Conservation (phyloP, 1,140 invertebrate species). For the Cherax quadricarinatus region DNA sequence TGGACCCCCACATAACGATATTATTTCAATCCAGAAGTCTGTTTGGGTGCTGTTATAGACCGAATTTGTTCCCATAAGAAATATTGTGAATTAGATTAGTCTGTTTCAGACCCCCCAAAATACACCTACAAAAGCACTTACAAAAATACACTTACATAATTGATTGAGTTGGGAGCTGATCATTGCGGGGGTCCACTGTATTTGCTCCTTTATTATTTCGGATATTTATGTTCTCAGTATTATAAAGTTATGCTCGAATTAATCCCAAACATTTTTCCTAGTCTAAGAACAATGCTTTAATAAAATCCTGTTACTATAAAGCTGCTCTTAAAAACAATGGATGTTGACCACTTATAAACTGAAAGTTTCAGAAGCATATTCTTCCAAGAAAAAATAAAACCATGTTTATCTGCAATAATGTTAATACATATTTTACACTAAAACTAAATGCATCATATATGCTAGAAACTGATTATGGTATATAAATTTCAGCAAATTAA, state of each 20-base stretch:
- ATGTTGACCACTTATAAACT: not conserved
- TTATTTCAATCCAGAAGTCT: too few relatives aligned
- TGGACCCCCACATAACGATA: too few relatives aligned
- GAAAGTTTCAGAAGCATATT: not conserved
- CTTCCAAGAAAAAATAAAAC: not conserved
- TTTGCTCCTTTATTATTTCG: not conserved
- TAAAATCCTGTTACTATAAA: not conserved
- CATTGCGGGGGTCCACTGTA: too few relatives aligned
- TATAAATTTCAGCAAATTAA: not conserved
- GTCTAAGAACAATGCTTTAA: conserved; percentile 14
- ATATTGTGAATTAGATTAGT: too few relatives aligned
- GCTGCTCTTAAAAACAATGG: not conserved
- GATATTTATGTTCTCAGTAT: not conserved
- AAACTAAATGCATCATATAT: not conserved
- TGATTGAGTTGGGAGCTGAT: too few relatives aligned
- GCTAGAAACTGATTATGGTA: too few relatives aligned
- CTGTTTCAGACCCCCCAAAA: too few relatives aligned
- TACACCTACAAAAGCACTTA: too few relatives aligned
- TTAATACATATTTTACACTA: not conserved
- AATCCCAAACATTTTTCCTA: conserved; percentile 25
- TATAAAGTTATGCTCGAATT: not conserved
- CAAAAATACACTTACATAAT: too few relatives aligned
- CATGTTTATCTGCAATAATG: not conserved
- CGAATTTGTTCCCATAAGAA: too few relatives aligned
- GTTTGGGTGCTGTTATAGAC: too few relatives aligned